A percentile compares a stretch with the other conserved stretches of the same genome.
These are phyloP conservation scores for Gonatopus flavifemur DNA, from an alignment of 1,140 invertebrate genomes.

Conservation along the genomic window DNA sequence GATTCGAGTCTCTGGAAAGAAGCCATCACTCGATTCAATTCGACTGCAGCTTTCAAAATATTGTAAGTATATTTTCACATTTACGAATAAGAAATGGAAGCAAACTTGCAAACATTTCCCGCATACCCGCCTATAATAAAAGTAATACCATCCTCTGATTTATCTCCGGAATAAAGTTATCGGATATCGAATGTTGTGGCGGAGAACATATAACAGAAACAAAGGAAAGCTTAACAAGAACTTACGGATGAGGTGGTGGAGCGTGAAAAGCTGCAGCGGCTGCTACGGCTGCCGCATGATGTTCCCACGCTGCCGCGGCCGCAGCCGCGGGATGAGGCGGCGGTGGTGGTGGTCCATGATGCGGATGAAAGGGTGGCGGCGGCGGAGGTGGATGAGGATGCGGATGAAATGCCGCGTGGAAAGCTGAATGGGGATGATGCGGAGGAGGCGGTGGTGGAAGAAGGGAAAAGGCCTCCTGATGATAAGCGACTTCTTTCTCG, in stretches of 20 bases:
- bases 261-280: slow-evolving; percentile 48
- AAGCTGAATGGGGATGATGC: slow-evolving; percentile 52
- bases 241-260: slow-evolving; percentile 52
- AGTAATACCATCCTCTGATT: too few relatives aligned
- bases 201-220: too few relatives aligned
- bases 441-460: slow-evolving; percentile 52
- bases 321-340: slow-evolving; percentile 44
- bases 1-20: too few relatives aligned
- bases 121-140: too few relatives aligned
- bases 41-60: too few relatives aligned
- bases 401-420: slow-evolving; percentile 53
- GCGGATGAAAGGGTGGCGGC: slow-evolving; percentile 48
- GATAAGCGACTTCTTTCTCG: slow-evolving; percentile 57
- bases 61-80: too few relatives aligned
- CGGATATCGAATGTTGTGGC: neutral
- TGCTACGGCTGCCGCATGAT: slow-evolving; percentile 50
- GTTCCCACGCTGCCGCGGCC: slow-evolving; percentile 50
- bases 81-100: too few relatives aligned
- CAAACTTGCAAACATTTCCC: too few relatives aligned
- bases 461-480: slow-evolving; percentile 53
- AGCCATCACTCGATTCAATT: too few relatives aligned
- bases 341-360: slow-evolving; percentile 37
- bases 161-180: neutral
- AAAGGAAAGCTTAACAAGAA: slow-evolving; percentile 10
- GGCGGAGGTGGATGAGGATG: slow-evolving; percentile 49